Evolutionary conservation across 37 sponge, comb jelly and placozoan genomes (phyloP), one percentile per base, ranked within the genome.

Genomic region (Spongilla lacustris): DNA sequence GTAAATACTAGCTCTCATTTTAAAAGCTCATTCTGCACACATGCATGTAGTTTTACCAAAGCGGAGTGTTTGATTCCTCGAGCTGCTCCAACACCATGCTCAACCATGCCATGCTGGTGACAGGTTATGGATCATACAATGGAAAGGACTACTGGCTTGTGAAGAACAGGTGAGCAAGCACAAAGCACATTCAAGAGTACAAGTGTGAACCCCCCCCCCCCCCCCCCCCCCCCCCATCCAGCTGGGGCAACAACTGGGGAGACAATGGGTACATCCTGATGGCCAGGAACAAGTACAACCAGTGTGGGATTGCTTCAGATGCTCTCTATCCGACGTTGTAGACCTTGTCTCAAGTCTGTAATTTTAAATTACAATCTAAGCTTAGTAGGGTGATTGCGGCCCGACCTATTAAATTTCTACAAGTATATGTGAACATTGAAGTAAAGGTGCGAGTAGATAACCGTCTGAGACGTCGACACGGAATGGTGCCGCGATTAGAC

Each of bases 201-300:
- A 1, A 58, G 58, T 0, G 21, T 58, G 19, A 58, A 9, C 6
- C 14, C 19, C 58, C 14, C 1, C 11, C 1, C 19, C 58, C 11
- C 11, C 19, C 58, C 58, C 19, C 14, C 14, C 19, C 19, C 1
- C 1, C 11, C 58, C 19, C 58, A 58, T 58, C 21, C 58, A 58
- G 58, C 58, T 58, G 58, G 58, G 11, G 58, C 58, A 58, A 58
- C 1, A 41, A 74, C 80, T 90, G 90, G 90, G 90, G 90, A 23
- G 75, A 85, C 24, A 67, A 85, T 80, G 90, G 90, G 22, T 90
- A 90, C 80, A 85, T 85, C 48, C 85, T 69, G 81, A 90, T 90
- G 90, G 48, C 67, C 28, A 82, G 90, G 27, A 90, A 85, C 81
- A 78, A 66, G 68, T 35, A 69, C 71, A 89, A 89, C 73, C 89